Base-by-base conservation (phyloP, 2,888 invertebrate genomes). In the Leucozona laternaria region DNA sequence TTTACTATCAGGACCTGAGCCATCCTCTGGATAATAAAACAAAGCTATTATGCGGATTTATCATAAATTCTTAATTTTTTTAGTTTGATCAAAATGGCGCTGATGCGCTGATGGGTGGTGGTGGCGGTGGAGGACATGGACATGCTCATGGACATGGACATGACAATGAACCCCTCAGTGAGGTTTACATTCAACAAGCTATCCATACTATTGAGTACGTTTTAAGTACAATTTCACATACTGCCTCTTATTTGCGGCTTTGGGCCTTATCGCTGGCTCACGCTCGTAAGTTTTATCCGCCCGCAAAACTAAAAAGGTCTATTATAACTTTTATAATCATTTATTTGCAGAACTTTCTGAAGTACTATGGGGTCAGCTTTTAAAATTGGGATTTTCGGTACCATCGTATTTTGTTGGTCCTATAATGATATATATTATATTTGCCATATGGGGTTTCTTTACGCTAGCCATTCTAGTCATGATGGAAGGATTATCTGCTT, bases 401-500 rank as follows among this genome's bases (percentile, higher is more conserved):
- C 94, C 90, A 93, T 89, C 90, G 6, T 97, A 96, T 94, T 31
- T 37, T 11, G 91, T 94, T 48, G 97, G 97, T 60, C 96, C 96
- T 53, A 94, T 97, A 81, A 94, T 96, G 83, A 93, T 98, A 58
- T 98, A 96, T 94, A 93, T 96, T 31, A 95, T 98, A 62, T 99
- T 99, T 93, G 96, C 95, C 88, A 95, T 96, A 91, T 99, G 99
- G 98, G 96, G 97, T 75, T 94, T 95, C 73, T 95, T 99, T 88
- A 99, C 99, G 0, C 94, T 99, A 64, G 97, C 97, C 89, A 98
- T 99, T 92, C 95, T 99, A 88, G 97, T 99, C 88, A 95, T 99
- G 92, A 99, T 99, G 99, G 99, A 99, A 94, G 99, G 99, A 0
- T 94, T 99, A n/a, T 99, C 99, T 15, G 99, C 99, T 57, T 99